Evolutionary conservation across 2,888 invertebrate genomes (phyloP).

Genomic region (Petrolisthes manimaculis): DNA sequence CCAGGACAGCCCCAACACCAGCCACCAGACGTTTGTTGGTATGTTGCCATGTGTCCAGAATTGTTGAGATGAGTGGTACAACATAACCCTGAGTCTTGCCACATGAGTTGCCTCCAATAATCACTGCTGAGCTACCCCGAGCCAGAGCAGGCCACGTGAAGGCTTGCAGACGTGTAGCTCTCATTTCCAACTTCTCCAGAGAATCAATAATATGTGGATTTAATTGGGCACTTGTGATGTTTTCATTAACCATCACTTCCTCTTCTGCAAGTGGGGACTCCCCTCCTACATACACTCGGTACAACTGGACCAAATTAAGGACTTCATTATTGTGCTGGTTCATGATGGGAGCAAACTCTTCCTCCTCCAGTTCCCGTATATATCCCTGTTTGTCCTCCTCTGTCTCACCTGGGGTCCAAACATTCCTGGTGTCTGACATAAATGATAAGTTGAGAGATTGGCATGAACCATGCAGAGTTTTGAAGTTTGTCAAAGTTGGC

Average conservation of each 20-base stretch:
- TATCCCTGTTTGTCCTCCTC: too few relatives aligned
- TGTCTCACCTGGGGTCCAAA: conserved; percentile 14
- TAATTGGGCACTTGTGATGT: conserved; percentile 23
- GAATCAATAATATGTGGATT: conserved; percentile 33
- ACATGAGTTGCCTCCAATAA: conserved; percentile 75
- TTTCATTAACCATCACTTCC: conserved; percentile 42
- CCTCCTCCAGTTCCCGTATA: neutral
- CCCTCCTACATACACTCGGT: conserved; percentile 43
- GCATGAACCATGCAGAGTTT: neutral
- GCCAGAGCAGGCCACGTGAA: conserved; percentile 80
- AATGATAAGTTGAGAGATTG: neutral
- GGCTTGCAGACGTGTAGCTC: conserved; percentile 75
- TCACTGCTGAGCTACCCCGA: conserved; percentile 77
- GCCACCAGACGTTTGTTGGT: conserved; percentile 20
- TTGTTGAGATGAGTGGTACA: conserved; percentile 77
- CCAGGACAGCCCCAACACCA: conserved; percentile 52
- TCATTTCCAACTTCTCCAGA: conserved; percentile 17
- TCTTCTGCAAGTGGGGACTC: conserved; percentile 33
- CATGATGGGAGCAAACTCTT: conserved; percentile 7
- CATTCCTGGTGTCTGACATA: conserved; percentile 33
- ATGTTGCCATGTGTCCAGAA: conserved; percentile 71
- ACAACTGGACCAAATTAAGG: conserved; percentile 34
- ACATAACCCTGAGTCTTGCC: conserved; percentile 82
- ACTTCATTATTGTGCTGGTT: neutral
- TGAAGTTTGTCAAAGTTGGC: too few relatives aligned